phyloP scores from a whole-genome alignment of 2,888 invertebrate genomes.

The Heteromyza rotundicornis region DNA sequence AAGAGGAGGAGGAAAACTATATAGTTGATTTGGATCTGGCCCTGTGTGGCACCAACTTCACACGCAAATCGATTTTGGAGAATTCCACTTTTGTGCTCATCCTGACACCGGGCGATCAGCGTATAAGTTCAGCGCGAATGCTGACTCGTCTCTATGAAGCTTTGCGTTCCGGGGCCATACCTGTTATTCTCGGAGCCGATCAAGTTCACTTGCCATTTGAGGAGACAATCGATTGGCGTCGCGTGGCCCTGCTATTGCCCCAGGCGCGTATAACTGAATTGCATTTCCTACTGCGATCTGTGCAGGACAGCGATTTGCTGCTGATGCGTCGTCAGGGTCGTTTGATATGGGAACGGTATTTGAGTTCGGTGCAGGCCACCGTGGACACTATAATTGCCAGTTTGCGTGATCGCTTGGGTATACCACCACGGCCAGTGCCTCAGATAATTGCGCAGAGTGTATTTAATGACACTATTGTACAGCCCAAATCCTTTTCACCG shows the following conservation, averaged over 20 bases:
- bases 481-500: conserved; percentile 78
- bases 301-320: conserved; percentile 84
- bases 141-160: conserved; percentile 86
- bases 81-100: conserved; percentile 88
- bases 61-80: conserved; percentile 72
- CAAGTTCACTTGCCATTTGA: conserved; percentile 78
- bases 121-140: conserved; percentile 74
- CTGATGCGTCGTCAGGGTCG: conserved; percentile 86
- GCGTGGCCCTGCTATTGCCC: conserved; percentile 73
- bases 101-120: conserved; percentile 76
- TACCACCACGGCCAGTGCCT: conserved; percentile 80
- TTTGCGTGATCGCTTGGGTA: conserved; percentile 80
- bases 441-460: conserved; percentile 78
- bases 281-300: conserved; percentile 85
- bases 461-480: conserved; percentile 84
- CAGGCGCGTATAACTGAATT: conserved; percentile 86
- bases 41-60: conserved; percentile 83
- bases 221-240: conserved; percentile 82
- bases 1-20: conserved; percentile 70
- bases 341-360: conserved; percentile 88
- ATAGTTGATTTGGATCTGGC: conserved; percentile 81
- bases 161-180: conserved; percentile 86
- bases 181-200: conserved; percentile 85
- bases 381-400: conserved; percentile 84
- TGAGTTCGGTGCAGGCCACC: conserved; percentile 84